Evolutionary conservation across 2,113 vertebrate genomes (phyloP).

Genomic region (Oryzias melastigma): DNA sequence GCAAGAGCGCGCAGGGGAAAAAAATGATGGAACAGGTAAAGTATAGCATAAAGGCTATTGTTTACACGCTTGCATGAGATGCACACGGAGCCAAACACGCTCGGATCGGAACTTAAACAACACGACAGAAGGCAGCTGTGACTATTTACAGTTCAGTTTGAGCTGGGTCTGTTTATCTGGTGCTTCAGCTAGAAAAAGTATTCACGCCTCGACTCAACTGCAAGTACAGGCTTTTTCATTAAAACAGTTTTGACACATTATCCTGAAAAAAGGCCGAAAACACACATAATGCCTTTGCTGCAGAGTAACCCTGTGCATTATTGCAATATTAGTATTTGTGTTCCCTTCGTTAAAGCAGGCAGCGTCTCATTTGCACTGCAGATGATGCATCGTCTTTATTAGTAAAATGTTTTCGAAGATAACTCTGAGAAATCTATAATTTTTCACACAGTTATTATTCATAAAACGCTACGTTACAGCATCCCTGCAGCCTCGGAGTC

Average conservation of each 20-base stretch:
- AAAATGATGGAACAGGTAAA: constrained; percentile 2
- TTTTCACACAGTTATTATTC: constrained; percentile 43
- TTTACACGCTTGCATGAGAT: constrained; percentile 5
- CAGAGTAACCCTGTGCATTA: constrained; percentile 6
- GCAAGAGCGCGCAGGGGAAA: constrained; percentile 1
- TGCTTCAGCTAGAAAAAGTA: constrained; percentile 1
- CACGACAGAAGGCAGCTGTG: constrained; percentile 31
- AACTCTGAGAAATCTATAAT: constrained; percentile 34
- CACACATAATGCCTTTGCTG: constrained; percentile 8
- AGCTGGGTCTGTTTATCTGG: constrained; percentile 35
- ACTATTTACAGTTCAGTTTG: constrained; percentile 44
- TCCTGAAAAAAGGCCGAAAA: neutral
- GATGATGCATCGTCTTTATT: constrained; percentile 53
- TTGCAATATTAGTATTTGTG: constrained; percentile 21
- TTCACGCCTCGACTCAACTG: constrained; percentile 29
- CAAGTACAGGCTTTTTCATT: neutral
- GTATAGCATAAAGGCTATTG: constrained; percentile 2
- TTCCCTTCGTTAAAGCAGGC: constrained; percentile 6
- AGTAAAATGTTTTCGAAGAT: constrained; percentile 13
- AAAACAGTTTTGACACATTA: constrained; percentile 3
- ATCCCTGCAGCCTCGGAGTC: neutral
- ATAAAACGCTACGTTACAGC: constrained; percentile 24
- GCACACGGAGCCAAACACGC: constrained; percentile 18
- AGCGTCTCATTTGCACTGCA: constrained; percentile 23
- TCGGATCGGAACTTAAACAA: constrained; percentile 28